A percentile compares a stretch with the other conserved stretches of the same genome.
These are phyloP conservation scores for Eulemur rubriventer DNA, from an alignment of 2,797 vertebrate genomes.

Conservation along the genomic window DNA sequence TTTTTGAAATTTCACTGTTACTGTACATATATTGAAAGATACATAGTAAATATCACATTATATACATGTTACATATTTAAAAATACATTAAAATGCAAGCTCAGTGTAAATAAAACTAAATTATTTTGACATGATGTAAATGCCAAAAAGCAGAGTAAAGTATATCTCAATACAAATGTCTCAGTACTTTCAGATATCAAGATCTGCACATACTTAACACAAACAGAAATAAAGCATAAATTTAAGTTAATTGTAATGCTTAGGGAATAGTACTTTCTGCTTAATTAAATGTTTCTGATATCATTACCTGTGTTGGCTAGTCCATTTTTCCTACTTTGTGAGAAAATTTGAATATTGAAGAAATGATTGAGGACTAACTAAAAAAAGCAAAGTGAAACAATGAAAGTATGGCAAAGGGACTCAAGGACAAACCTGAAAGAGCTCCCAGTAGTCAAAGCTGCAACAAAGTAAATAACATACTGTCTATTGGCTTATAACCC, in stretches of 20 bases:
- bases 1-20: background rate
- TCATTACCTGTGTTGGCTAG: background rate
- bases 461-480: background rate
- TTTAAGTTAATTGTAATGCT: background rate
- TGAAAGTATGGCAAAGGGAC: background rate
- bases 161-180: background rate
- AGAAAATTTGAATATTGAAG: background rate
- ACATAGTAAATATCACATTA: background rate
- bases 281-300: background rate
- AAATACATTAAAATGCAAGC: background rate
- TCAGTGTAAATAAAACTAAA: background rate
- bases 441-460: background rate
- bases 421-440: background rate
- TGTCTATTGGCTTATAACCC: background rate
- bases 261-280: background rate
- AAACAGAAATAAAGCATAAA: background rate
- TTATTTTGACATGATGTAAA: background rate
- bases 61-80: background rate
- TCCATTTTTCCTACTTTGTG: background rate
- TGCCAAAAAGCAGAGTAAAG: background rate
- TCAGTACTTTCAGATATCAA: background rate
- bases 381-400: background rate
- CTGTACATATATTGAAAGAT: background rate
- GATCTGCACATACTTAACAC: background rate
- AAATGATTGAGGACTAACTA: background rate